Evolutionary conservation across 2,113 vertebrate species (phyloP).

Genomic region (Tor tambroides): DNA sequence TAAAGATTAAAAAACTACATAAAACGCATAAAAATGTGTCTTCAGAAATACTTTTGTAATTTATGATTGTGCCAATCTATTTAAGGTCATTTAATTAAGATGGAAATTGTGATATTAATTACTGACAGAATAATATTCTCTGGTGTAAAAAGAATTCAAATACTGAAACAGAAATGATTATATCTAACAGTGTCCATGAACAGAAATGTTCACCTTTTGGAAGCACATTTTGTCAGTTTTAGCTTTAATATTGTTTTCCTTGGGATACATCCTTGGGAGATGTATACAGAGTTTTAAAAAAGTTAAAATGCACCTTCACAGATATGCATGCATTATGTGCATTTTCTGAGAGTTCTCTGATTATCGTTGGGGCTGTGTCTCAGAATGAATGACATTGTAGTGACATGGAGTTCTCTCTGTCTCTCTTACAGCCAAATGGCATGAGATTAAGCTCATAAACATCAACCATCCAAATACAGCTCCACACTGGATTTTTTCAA

Average conservation of each 20-base stretch:
- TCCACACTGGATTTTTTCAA: neutral
- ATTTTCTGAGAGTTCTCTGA: neutral
- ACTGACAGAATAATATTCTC: neutral
- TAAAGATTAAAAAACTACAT: neutral
- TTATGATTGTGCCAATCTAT: neutral
- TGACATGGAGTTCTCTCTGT: neutral
- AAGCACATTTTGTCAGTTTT: neutral
- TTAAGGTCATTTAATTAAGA: neutral
- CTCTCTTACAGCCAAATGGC: neutral
- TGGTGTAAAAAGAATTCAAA: neutral
- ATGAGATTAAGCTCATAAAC: slow-evolving; percentile 3
- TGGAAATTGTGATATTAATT: slow-evolving; percentile 1
- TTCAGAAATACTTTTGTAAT: neutral
- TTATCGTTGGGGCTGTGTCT: neutral
- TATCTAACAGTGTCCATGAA: neutral
- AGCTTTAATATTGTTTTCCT: neutral
- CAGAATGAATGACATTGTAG: neutral
- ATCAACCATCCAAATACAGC: neutral
- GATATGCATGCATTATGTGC: neutral
- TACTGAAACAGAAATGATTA: no score
- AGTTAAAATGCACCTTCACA: neutral
- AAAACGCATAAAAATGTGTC: neutral
- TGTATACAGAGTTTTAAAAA: neutral
- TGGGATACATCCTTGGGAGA: no score
- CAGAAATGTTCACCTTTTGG: neutral